Evolutionary conservation across 2,888 invertebrate species (phyloP).

Genomic region (Hydrotaea cyrtoneurina): DNA sequence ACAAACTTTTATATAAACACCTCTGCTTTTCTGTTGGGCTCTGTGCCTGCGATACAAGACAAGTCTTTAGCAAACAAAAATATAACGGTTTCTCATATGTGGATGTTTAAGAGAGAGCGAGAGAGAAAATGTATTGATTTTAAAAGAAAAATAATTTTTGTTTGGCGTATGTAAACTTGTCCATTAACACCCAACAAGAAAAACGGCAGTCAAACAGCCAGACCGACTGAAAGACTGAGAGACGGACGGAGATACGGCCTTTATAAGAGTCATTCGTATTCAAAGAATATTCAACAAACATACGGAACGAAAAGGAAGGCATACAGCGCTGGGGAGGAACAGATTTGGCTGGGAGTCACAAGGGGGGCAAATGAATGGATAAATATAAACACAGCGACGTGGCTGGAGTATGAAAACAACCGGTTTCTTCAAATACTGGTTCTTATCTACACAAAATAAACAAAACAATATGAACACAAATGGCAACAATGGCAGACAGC

Average conservation of each 20-base stretch:
- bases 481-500: neutral
- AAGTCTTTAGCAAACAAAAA: neutral
- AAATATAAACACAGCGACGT: neutral
- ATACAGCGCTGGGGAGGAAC: neutral
- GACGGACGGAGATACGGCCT: neutral
- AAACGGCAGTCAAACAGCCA: neutral
- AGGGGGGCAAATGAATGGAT: neutral
- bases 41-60: neutral
- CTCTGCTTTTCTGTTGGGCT: neutral
- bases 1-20: neutral
- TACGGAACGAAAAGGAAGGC: neutral
- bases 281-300: slow-evolving; percentile 1
- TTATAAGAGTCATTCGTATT: neutral
- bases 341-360: neutral
- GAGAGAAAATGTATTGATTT: too few relatives aligned
- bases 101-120: neutral
- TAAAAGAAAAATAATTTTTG: neutral
- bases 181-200: slow-evolving; percentile 7
- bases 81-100: neutral
- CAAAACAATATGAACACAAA: slow-evolving; percentile 21
- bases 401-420: slow-evolving; percentile 1
- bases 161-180: neutral
- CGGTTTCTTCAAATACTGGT: slow-evolving; percentile 41
- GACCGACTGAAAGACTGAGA: too few relatives aligned
- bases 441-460: slow-evolving; percentile 40